Base-by-base conservation (phyloP, 2,888 invertebrate genomes). In the Shargacucullia verbasci region DNA sequence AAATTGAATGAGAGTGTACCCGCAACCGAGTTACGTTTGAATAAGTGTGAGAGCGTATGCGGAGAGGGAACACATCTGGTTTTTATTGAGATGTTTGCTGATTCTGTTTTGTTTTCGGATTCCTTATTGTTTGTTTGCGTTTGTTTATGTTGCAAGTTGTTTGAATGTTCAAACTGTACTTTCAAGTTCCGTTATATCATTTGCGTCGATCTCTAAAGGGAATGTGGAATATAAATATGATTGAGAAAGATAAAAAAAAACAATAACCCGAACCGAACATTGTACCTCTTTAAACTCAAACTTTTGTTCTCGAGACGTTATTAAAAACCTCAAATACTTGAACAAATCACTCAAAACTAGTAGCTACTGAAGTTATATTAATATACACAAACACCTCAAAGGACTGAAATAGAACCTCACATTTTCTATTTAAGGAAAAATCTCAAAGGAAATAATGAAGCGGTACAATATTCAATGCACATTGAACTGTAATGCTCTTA, bases 1-100 rank as follows among this genome's bases (percentile, higher is more conserved):
- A 94, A 94, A 94, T 93, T 92, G 92, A 92, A 91, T 93, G 90
- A 92, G 82, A 84, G 80, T 85, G 82, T 85, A 83, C 84, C 83
- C 75, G 20, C 83, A 83, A 85, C 83, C 86, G 79, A 84, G 87
- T 86, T 88, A 82, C 82, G 83, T 87, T 89, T 87, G 88, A 87
- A 86, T 90, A 86, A 91, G 88, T 90, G 88, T 86, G 83, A 79
- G 82, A 83, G 85, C 81, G 85, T 89, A 83, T 86, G 83, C 83
- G 73, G 75, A 79, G 81, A 81, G 80, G 79, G 79, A 81, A 83
- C 86, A 85, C 87, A 86, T 88, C 86, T 84, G 83, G 73, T 68
- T 82, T 83, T 84, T 83, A 85, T 86, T 84, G 79, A 78, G 76
- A 81, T 78, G 76, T 77, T 79, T 73, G 66, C 73, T 76, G 74